Evolutionary conservation across 2,888 invertebrate species (phyloP), one percentile per base, ranked within the genome.

Genomic region (Cloeon dipterum): DNA sequence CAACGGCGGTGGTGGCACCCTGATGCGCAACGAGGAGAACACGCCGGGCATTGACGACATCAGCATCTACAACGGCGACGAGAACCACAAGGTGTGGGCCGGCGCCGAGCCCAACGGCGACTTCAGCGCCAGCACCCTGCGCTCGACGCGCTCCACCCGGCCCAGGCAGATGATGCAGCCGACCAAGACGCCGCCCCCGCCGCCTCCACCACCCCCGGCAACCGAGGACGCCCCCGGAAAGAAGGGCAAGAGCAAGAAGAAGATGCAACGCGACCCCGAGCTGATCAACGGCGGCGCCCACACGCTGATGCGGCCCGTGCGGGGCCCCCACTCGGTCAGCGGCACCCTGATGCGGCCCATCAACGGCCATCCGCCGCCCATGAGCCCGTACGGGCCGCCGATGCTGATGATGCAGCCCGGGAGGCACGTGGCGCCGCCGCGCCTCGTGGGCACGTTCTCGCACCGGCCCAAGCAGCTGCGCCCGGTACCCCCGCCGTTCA

Each of bases 1-100:
- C 7, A 40, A 46, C 32, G 44, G 62, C 20, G 44, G 47, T 20
- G 45, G 44, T 35, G 14, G 29, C 16, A 36, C 45, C 21, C 42
- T 45, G 29, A 41, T 41, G 35, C 45, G 45, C 26, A 43, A 45
- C 29, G 47, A 47, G 37, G 43, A 46, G 40, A 43, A 44, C 33
- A 47, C 46, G 25, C 47, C 46, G 33, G 47, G 45, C 32, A 45
- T 75, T 40, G 83, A 83, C 46, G 81, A 85, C 46, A 64, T 78
- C 17, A 83, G 83, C 43, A 71, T 74, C 39, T 86, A 77, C 56
- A 86, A 86, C 50, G 86, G 85, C 1, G 83, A 88, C 50, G 86
- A 86, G 56, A 89, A 89, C 54, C 88, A 89, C 55, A 89, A 89
- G 56, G 77, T 89, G 26, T 89, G 89, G 88, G 78, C 79, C 3